A percentile compares a stretch with the other conserved stretches of the same genome.
phyloP scores from a whole-genome alignment of 2,888 invertebrate genomes.

The Caenorhabditis panamensis region DNA sequence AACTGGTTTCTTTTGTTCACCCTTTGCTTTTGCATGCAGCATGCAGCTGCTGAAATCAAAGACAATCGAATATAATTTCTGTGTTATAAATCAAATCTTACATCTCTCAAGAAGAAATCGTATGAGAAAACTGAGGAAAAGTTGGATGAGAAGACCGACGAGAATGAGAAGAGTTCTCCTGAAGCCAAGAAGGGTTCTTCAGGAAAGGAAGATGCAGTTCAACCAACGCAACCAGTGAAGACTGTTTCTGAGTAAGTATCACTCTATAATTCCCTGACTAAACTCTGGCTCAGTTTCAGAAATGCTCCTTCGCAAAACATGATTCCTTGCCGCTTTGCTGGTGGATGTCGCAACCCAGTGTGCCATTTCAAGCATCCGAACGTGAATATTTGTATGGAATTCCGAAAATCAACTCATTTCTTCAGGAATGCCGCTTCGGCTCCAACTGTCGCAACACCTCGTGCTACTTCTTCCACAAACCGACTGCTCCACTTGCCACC shows the following conservation, averaged over 20 bases:
- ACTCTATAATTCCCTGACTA: background rate
- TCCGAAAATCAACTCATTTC: background rate
- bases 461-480: constrained; percentile 72
- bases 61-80: too few species aligned
- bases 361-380: constrained; percentile 76
- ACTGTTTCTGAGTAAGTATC: constrained; percentile 31
- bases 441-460: constrained; percentile 60
- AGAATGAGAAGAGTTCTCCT: constrained; percentile 23
- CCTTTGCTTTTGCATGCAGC: too few species aligned
- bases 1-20: background rate
- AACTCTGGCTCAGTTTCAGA: constrained; percentile 1
- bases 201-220: background rate
- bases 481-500: constrained; percentile 22
- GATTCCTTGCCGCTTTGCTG: constrained; percentile 71
- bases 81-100: too few species aligned
- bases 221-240: background rate
- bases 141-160: constrained; percentile 3
- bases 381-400: constrained; percentile 27
- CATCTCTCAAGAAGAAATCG: constrained; percentile 40
- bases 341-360: constrained; percentile 66
- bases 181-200: background rate
- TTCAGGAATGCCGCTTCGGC: constrained; percentile 71
- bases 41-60: too few species aligned
- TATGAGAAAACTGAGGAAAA: constrained; percentile 28
- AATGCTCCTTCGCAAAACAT: constrained; percentile 39